Base-by-base conservation (phyloP, 2,113 vertebrate species). In the Rhabdomys dilectus region DNA sequence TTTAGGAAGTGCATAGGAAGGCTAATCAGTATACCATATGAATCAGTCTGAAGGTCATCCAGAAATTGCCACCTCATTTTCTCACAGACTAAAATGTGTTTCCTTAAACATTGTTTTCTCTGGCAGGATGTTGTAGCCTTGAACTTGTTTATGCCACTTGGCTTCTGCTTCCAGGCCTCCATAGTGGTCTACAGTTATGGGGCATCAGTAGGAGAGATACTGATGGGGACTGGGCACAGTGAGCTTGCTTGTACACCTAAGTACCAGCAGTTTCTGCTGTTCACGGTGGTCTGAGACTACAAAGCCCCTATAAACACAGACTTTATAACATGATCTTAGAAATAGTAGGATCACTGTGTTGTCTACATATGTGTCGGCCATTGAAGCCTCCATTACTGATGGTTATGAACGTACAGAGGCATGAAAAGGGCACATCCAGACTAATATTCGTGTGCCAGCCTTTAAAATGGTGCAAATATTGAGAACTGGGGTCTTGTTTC, bases 401-500 rank as follows among this genome's bases (percentile, higher is more conserved):
- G 21, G 45, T 88, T 95, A 68, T 76, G 93, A 58, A 72, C 84
- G 13, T 81, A 12, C 60, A 97, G 42, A 94, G n/a, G 85, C 48
- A 78, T 91, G 9, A 5, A 34, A 96, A 92, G 85, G 66, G 7
- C 15, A 36, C 1, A 45, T 34, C 91, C 56, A 58, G 73, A n/a
- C 58, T 58, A 76, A 58, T 68, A 36, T 36, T 62, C 62, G 11
- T 53, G 92, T 72, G 39, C 72, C 68, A 0, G 66, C 92, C 39
- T 26, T 93, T 92, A 88, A 96, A 95, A 68, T 29, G 75, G 75
- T 58, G 51, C 42, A 87, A 81, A 84, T 81, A 90, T 76, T 66
- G n/a, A 76, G 60, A 72, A 51, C 56, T 88, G 7, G 91, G 91
- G 19, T 93, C 95, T 90, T 58, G 36, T 90, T 92, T 97, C 11